Evolutionary conservation across 2,797 vertebrate species (phyloP).

Genomic region (Sebastes steindachneri): DNA sequence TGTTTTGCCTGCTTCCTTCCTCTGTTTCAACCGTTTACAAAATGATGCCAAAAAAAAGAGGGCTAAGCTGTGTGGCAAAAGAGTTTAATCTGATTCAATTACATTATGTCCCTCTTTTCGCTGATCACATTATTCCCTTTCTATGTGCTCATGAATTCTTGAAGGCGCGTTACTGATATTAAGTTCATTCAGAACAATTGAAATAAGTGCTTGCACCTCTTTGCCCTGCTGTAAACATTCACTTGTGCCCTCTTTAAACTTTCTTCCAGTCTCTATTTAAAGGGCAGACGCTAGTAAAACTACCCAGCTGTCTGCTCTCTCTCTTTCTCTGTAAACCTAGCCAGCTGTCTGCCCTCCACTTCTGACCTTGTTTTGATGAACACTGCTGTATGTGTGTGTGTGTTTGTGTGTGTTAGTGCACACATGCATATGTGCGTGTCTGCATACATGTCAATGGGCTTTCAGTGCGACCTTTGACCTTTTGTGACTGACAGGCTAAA

Average conservation of each 20-base stretch:
- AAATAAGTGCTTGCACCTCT: constrained; percentile 64
- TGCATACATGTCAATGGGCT: constrained; percentile 64
- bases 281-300: constrained; percentile 76
- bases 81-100: constrained; percentile 18
- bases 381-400: constrained; percentile 51
- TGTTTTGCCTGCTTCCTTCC: constrained; percentile 55
- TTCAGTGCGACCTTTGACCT: constrained; percentile 64
- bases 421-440: constrained; percentile 25
- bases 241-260: constrained; percentile 75
- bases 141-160: constrained; percentile 27
- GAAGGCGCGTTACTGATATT: constrained; percentile 18
- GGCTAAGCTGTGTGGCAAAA: constrained; percentile 1
- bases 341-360: constrained; percentile 77
- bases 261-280: constrained; percentile 73
- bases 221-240: constrained; percentile 67
- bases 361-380: constrained; percentile 79
- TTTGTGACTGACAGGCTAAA: constrained; percentile 75
- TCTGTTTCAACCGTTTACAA: constrained; percentile 29
- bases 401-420: constrained; percentile 16
- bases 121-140: constrained; percentile 30
- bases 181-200: constrained; percentile 53
- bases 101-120: constrained; percentile 8
- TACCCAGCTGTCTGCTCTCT: constrained; percentile 70
- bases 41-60: constrained; percentile 9
- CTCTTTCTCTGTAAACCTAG: constrained; percentile 68